Evolutionary conservation across 2,888 invertebrate species (phyloP), one percentile per base, ranked within the genome.

Genomic region (Eulithis prunata): DNA sequence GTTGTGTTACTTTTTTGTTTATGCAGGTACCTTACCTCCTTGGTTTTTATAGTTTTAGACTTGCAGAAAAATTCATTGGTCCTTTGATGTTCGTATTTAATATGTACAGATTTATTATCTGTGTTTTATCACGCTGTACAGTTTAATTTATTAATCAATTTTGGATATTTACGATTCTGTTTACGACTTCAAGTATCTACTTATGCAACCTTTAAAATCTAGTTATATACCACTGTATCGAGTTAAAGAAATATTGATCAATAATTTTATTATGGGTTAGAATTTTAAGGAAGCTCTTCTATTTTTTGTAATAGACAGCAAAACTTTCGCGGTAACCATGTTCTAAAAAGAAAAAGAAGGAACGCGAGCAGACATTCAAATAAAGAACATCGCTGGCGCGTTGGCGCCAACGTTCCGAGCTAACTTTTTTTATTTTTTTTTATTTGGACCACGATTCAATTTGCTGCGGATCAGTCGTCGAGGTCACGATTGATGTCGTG

Each of bases 391-490:
- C 85, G 76, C 82, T 83, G 86, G 88, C 88, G 87, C 88, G 88
- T 87, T 90, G 92, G 92, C 92, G 92, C 92, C 92, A 91, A 89
- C 90, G 87, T 87, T 88, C 87, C 84, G 82, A 77, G 85, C 82
- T 86, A 85, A 82, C 87, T 89, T 90, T 90, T 90, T 89, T 85
- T 85, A 89, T 90, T 90, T 90, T 56, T 68, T 68, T 68, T 73
- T 71, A 64, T 62, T 61, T 64, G 84, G 79, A 75, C 85, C 86
- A 86, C 86, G 87, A 85, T 90, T 90, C 90, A 91, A 91, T 91
- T 91, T 91, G 90, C 89, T 88, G 78, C 70, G 79, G 81, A 83
- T 85, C 87, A 82, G 76, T 77, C 80, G 79, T 77, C 78, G 81
- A 83, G 84, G 84, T 84, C 88, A 86, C 81, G 83, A 80, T 83